These are phyloP conservation scores for Drosophila ficusphila DNA, from an alignment of 1,140 invertebrate species.

Conservation along the genomic window DNA sequence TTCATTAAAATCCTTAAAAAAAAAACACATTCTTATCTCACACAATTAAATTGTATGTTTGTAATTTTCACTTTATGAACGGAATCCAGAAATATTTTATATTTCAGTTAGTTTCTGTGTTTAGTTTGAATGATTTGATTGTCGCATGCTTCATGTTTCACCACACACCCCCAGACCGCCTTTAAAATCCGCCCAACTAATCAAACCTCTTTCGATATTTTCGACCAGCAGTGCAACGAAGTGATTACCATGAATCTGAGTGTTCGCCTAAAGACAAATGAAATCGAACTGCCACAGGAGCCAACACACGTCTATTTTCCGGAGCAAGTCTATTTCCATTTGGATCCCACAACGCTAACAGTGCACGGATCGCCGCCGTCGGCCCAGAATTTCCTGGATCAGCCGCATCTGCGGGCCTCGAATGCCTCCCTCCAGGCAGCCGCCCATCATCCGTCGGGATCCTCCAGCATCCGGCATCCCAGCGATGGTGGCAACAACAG, in stretches of 20 bases:
- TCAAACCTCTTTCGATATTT: not conserved
- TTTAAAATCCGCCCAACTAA: not conserved
- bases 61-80: not conserved
- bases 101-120: conserved; percentile 30
- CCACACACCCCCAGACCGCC: conserved; percentile 2
- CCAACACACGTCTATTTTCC: conserved; percentile 76
- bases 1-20: too few species aligned
- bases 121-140: conserved; percentile 49
- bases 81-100: not conserved
- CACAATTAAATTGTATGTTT: not conserved
- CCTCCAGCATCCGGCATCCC: conserved; percentile 31
- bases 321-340: conserved; percentile 77
- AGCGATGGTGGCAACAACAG: conserved; percentile 34
- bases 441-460: conserved; percentile 38
- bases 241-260: conserved; percentile 85
- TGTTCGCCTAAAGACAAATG: conserved; percentile 85
- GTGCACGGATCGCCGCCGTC: conserved; percentile 60
- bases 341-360: conserved; percentile 64
- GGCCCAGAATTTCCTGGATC: conserved; percentile 62
- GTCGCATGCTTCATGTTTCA: conserved; percentile 63
- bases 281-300: conserved; percentile 84
- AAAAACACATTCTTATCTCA: too few species aligned
- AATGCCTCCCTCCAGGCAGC: conserved; percentile 72
- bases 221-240: conserved; percentile 69
- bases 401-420: conserved; percentile 71